phyloP scores from a whole-genome alignment of 2,113 vertebrate species.

The Crotalus viridis region DNA sequence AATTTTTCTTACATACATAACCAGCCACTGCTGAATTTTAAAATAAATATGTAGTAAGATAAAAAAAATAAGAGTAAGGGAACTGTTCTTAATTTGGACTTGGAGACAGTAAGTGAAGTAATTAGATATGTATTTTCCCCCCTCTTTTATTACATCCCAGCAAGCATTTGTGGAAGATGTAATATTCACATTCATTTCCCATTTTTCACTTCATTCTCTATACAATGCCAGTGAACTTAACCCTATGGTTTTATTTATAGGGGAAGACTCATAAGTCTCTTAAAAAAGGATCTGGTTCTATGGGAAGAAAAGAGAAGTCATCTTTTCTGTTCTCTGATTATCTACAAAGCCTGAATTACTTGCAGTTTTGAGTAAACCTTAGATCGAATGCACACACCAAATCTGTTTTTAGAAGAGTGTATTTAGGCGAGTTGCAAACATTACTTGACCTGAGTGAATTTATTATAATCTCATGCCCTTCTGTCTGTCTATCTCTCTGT shows the following conservation, averaged over 20 bases:
- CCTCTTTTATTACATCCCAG: not conserved
- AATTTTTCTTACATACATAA: not conserved
- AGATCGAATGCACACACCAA: not conserved
- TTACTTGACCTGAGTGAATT: not conserved
- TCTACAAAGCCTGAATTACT: not conserved
- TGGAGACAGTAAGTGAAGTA: not conserved
- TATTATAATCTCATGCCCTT: not conserved
- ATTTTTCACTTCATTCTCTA: not conserved
- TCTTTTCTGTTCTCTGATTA: not conserved
- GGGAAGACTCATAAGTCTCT: not conserved
- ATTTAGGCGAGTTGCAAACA: not conserved
- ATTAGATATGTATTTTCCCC: not conserved
- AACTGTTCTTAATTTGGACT: not conserved
- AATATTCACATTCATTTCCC: not conserved
- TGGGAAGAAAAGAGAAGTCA: not conserved
- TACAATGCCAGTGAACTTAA: not conserved
- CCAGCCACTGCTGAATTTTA: not conserved
- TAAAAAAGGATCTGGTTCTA: not conserved
- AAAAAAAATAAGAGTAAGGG: not conserved
- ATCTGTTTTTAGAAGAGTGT: not conserved
- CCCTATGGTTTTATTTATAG: not conserved
- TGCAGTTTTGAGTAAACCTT: not conserved
- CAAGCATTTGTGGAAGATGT: not conserved
- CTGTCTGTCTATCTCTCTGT: no score
- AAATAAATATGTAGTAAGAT: not conserved